phyloP scores from a whole-genome alignment of 2,888 invertebrate genomes.

The Stictocephala bisonia region DNA sequence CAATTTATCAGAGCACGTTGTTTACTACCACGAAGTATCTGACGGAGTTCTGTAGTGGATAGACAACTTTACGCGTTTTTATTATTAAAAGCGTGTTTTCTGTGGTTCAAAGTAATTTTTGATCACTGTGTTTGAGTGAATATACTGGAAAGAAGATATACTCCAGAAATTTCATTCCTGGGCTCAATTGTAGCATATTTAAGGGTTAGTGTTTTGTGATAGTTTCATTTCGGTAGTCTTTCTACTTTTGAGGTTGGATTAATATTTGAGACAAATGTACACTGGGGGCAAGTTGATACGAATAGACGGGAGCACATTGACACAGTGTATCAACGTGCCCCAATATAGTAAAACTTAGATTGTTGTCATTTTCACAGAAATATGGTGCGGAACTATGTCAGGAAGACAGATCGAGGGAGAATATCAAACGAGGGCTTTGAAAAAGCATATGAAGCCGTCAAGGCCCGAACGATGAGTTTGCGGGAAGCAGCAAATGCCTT shows the following conservation, averaged over 20 bases:
- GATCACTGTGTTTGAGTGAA: neutral
- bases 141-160: neutral
- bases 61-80: neutral
- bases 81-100: neutral
- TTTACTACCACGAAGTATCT: slow-evolving; percentile 4
- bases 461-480: slow-evolving; percentile 1
- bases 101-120: neutral
- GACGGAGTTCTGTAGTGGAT: neutral
- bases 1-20: neutral
- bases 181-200: neutral
- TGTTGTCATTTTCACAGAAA: slow-evolving; percentile 15
- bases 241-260: slow-evolving; percentile 5
- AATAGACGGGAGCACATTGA: slow-evolving; percentile 25
- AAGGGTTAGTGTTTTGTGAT: neutral
- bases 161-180: neutral
- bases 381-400: slow-evolving; percentile 10
- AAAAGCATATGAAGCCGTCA: neutral
- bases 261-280: neutral
- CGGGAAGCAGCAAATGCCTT: slow-evolving; percentile 12
- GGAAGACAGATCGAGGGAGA: slow-evolving; percentile 10
- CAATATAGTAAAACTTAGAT: slow-evolving; percentile 6
- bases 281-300: slow-evolving; percentile 31
- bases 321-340: slow-evolving; percentile 33
- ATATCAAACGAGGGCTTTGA: neutral
- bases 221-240: slow-evolving; percentile 7